phyloP scores from a whole-genome alignment of 2,113 vertebrate species.

The Sminthopsis crassicaudata region DNA sequence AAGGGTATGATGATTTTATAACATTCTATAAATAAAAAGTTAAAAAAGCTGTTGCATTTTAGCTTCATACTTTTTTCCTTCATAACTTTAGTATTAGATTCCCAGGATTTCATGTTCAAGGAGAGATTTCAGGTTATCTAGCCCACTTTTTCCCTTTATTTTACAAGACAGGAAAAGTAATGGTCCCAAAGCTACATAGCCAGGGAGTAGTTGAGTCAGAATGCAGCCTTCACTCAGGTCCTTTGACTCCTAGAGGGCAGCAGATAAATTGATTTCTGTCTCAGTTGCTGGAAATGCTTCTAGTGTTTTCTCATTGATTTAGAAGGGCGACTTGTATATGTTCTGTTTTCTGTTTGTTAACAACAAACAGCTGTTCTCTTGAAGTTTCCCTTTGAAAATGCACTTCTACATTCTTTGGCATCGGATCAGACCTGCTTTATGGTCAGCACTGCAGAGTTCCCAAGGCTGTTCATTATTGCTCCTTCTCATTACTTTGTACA shows the following conservation, averaged over 20 bases:
- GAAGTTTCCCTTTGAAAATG: conserved; percentile 72
- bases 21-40: not conserved
- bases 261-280: conserved; percentile 66
- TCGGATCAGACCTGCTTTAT: conserved; percentile 65
- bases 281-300: conserved; percentile 78
- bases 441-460: conserved; percentile 49
- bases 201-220: not conserved
- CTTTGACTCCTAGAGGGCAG: conserved; percentile 53
- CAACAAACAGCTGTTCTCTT: conserved; percentile 78
- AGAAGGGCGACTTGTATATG: conserved; percentile 75
- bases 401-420: conserved; percentile 65
- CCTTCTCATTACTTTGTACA: conserved; percentile 60
- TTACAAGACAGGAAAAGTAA: not conserved
- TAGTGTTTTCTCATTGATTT: conserved; percentile 68
- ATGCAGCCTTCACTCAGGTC: conserved; percentile 2
- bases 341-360: conserved; percentile 80
- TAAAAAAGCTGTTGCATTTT: not conserved
- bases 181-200: not conserved
- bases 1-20: not conserved
- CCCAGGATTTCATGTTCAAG: not conserved
- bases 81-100: not conserved
- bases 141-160: not conserved
- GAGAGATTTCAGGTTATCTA: not conserved
- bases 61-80: not conserved
- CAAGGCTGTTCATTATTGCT: conserved; percentile 40